Evolutionary conservation across 2,797 vertebrate genomes (phyloP).

Genomic region (Myoxocephalus aenaeus): DNA sequence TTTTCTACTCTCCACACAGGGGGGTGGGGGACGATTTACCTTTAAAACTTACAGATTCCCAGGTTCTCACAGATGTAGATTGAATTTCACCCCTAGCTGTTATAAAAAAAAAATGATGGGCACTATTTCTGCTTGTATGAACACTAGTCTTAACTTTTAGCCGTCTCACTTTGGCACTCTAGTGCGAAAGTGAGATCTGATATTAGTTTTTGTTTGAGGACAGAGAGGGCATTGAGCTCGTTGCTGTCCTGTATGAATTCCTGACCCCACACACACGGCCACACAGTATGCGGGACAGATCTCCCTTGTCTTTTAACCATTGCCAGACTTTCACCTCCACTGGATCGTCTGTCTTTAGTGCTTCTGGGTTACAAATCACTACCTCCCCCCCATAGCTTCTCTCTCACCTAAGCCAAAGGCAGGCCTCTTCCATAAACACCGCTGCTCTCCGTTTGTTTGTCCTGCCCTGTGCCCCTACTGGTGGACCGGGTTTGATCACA

Average conservation of each 20-base stretch:
- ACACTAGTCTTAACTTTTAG: not conserved
- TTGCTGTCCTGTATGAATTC: constrained; percentile 23
- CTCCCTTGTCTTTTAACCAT: constrained; percentile 52
- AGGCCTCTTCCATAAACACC: constrained; percentile 53
- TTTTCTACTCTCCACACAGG: constrained; percentile 5
- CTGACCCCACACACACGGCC: constrained; percentile 34
- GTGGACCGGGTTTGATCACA: constrained; percentile 49
- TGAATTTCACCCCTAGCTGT: constrained; percentile 17
- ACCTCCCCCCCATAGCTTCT: constrained; percentile 28
- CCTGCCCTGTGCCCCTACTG: constrained; percentile 25
- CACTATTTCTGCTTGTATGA: constrained; percentile 16
- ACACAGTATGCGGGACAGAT: constrained; percentile 58
- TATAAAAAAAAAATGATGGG: constrained; percentile 14
- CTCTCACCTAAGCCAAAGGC: constrained; percentile 46
- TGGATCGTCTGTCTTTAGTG: constrained; percentile 25
- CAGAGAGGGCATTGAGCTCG: constrained; percentile 12
- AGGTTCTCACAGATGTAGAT: constrained; percentile 10
- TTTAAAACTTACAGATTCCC: constrained; percentile 9
- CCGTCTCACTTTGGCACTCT: constrained; percentile 6
- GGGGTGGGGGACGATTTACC: constrained; percentile 32
- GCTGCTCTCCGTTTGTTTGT: constrained; percentile 59
- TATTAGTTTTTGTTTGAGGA: constrained; percentile 3
- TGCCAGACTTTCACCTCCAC: constrained; percentile 49
- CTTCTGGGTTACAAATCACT: constrained; percentile 38
- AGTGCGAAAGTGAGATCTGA: constrained; percentile 29